These are phyloP conservation scores for Pituophis catenifer DNA, from an alignment of 2,113 vertebrate species.

Conservation along the genomic window DNA sequence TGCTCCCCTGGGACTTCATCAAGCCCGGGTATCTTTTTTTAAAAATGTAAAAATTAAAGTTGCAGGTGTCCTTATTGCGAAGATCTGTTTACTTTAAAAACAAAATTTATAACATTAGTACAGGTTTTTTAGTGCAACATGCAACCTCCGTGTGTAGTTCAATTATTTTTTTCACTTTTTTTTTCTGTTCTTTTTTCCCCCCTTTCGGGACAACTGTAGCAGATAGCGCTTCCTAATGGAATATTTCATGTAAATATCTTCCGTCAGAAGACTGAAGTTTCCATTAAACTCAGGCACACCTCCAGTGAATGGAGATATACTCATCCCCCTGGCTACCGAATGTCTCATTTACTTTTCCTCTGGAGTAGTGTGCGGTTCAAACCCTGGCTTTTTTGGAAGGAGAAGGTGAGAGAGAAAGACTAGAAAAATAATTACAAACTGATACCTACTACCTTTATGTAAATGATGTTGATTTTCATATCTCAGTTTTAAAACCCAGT, in stretches of 20 bases:
- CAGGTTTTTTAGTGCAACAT: slow-evolving; percentile 70
- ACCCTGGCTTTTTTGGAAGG: neutral
- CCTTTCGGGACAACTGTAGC: slow-evolving; percentile 72
- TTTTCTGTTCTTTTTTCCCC: neutral
- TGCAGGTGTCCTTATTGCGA: slow-evolving; percentile 77
- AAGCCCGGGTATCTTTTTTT: slow-evolving; percentile 64
- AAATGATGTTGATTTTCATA: neutral
- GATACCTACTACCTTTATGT: neutral
- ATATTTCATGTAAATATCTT: slow-evolving; percentile 72
- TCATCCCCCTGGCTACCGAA: neutral
- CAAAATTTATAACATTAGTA: slow-evolving; percentile 82
- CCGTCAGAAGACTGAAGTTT: slow-evolving; percentile 63
- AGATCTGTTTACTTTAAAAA: slow-evolving; percentile 76
- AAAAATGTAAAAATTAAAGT: slow-evolving; percentile 70
- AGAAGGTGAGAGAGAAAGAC: too few relatives aligned
- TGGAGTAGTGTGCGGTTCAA: slow-evolving; percentile 27
- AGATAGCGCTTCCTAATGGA: slow-evolving; percentile 76
- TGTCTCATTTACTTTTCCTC: slow-evolving; percentile 35
- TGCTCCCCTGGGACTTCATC: slow-evolving; percentile 51
- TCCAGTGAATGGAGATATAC: neutral
- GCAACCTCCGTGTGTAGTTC: slow-evolving; percentile 77
- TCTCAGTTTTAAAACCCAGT: neutral
- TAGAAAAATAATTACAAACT: neutral
- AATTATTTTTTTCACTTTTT: slow-evolving; percentile 59
- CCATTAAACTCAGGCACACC: slow-evolving; percentile 59